Percentiles rank a stretch among this genome's conserved stretches.
Evolutionary conservation across 2,888 invertebrate species (phyloP).

Genomic region (Drosophila mimica): DNA sequence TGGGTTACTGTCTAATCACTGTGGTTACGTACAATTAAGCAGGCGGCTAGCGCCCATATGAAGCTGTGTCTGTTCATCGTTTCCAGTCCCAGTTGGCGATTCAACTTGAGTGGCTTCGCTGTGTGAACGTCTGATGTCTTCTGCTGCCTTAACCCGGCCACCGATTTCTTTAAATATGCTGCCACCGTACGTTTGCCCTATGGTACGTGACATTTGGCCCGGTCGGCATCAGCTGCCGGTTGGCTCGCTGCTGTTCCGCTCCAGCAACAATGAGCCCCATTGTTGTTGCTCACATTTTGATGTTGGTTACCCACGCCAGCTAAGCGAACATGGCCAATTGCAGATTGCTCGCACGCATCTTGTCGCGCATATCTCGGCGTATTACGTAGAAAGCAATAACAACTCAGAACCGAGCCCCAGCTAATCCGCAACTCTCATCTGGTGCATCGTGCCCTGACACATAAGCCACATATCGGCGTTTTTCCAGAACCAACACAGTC

Average conservation of each 20-base stretch:
- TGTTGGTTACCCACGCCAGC: constrained; percentile 58
- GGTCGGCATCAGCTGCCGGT: constrained; percentile 48
- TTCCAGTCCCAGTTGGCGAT: constrained; percentile 67
- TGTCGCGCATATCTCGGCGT: constrained; percentile 67
- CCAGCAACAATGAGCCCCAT: constrained; percentile 28
- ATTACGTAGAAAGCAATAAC: constrained; percentile 62
- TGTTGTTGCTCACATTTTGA: constrained; percentile 30
- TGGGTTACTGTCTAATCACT: background rate
- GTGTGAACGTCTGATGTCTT: constrained; percentile 73
- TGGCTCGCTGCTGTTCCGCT: constrained; percentile 57
- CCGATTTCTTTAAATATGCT: constrained; percentile 82
- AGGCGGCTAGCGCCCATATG: constrained; percentile 80
- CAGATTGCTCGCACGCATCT: constrained; percentile 73
- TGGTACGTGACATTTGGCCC: constrained; percentile 80
- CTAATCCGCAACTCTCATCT: constrained; percentile 45
- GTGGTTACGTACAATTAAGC: constrained; percentile 82
- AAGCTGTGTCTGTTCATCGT: constrained; percentile 81
- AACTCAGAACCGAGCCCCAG: constrained; percentile 25
- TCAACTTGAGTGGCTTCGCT: constrained; percentile 54
- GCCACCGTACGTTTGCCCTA: constrained; percentile 32
- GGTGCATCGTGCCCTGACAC: constrained; percentile 51
- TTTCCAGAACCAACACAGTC: constrained; percentile 29
- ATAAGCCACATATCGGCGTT: constrained; percentile 52
- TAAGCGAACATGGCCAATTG: constrained; percentile 71
- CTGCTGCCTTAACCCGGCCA: constrained; percentile 67